phyloP scores from a whole-genome alignment of 1,140 invertebrate genomes.

The Drosophila grimshawi region DNA sequence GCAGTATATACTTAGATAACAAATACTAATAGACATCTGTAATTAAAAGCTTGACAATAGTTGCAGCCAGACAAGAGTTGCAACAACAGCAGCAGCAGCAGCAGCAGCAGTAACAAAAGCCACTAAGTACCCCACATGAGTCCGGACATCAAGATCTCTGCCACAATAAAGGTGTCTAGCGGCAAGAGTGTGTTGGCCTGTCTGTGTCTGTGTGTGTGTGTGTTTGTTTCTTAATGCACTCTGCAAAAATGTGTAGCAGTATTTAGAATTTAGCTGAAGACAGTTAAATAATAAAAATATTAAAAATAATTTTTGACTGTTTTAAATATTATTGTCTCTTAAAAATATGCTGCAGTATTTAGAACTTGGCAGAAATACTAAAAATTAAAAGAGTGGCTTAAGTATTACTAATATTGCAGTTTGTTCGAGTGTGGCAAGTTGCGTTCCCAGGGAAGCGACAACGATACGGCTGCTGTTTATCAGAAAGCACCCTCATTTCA shows the following conservation, averaged over 20 bases:
- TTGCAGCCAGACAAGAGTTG: constrained; percentile 8
- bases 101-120: constrained; percentile 3
- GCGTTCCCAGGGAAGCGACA: constrained; percentile 18
- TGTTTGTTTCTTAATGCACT: constrained; percentile 16
- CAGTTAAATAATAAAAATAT: not conserved
- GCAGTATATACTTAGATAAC: constrained; percentile 25
- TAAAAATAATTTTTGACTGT: not conserved
- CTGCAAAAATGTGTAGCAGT: not conserved
- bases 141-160: constrained; percentile 53
- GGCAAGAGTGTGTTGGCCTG: constrained; percentile 9
- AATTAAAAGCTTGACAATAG: constrained; percentile 55
- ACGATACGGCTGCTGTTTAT: constrained; percentile 29
- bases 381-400: too few species aligned
- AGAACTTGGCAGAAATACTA: too few species aligned
- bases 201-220: constrained; percentile 8
- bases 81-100: constrained; percentile 1
- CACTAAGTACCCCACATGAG: constrained; percentile 31
- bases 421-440: constrained; percentile 1
- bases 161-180: constrained; percentile 49
- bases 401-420: too few species aligned
- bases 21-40: constrained; percentile 48
- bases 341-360: too few species aligned
- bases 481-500: constrained; percentile 31
- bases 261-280: not conserved
- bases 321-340: too few species aligned